Conservation (phyloP, 2,888 invertebrate genomes). For the Calliphora vomitoria region DNA sequence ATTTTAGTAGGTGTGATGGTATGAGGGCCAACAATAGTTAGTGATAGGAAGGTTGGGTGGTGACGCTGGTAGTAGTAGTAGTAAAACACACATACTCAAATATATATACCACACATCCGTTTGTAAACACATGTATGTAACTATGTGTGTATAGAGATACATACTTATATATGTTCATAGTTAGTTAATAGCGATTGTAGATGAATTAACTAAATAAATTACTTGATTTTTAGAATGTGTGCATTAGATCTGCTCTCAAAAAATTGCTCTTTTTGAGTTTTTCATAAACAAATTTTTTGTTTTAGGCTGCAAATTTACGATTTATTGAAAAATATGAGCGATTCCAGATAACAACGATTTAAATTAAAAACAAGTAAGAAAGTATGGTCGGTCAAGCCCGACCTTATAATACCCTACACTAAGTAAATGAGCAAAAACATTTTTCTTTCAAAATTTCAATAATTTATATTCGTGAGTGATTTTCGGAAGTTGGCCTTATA, state of each 20-base stretch:
- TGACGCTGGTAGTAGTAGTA: background rate
- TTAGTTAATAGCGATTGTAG: slow-evolving; percentile 66
- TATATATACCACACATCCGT: background rate
- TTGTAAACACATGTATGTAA: background rate
- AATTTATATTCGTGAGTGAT: no score
- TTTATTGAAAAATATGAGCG: no score
- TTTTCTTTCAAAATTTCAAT: no score
- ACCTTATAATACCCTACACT: no score
- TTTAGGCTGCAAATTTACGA: no score
- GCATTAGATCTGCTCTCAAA: background rate
- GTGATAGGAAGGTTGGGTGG: background rate
- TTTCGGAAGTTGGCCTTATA: no score
- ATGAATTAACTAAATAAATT: slow-evolving; percentile 69
- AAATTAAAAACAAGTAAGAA: no score
- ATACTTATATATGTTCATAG: background rate
- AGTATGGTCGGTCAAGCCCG: no score
- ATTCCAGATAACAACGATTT: no score
- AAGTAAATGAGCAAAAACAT: no score
- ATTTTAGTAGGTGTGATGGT: slow-evolving; percentile 62
- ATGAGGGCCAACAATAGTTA: slow-evolving; percentile 9
- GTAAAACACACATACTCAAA: background rate
- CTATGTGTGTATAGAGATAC: background rate
- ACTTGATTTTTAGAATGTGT: slow-evolving; percentile 62
- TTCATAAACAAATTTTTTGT: no score
- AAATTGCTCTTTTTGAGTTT: no score